Conservation (phyloP, 2,797 vertebrate species). For the Cossypha niveicapilla region DNA sequence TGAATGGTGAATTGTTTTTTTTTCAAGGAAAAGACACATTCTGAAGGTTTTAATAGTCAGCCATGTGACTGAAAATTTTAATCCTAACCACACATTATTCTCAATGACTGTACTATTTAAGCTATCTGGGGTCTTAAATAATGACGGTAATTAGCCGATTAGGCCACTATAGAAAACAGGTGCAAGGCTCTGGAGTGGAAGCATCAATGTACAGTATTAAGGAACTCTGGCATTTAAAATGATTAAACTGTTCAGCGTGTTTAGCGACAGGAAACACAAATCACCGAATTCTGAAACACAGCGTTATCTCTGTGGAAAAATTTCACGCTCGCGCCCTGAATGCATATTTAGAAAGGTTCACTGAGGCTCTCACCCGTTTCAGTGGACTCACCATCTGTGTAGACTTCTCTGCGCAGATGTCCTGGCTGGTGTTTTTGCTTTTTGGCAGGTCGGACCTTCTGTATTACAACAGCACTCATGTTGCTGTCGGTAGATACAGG, state of each 20-base stretch:
- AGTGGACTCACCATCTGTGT: constrained; percentile 87
- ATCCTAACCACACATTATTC: constrained; percentile 25
- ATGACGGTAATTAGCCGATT: constrained; percentile 45
- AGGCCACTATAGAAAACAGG: constrained; percentile 52
- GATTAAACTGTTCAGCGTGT: constrained; percentile 27
- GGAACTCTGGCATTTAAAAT: constrained; percentile 32
- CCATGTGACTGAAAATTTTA: background rate
- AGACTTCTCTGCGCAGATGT: constrained; percentile 90
- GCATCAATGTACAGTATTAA: constrained; percentile 22
- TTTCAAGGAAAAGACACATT: background rate
- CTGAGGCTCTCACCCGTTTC: constrained; percentile 11
- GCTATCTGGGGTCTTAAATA: constrained; percentile 56
- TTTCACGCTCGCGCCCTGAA: background rate
- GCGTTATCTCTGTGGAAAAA: constrained; percentile 4
- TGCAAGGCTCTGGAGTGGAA: constrained; percentile 40
- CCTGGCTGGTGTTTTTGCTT: constrained; percentile 92
- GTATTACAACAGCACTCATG: constrained; percentile 91
- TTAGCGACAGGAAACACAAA: constrained; percentile 35
- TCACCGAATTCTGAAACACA: constrained; percentile 32
- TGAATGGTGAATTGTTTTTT: constrained; percentile 5
- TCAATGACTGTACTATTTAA: constrained; percentile 19
- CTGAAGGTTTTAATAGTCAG: constrained; percentile 2
- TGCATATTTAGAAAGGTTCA: constrained; percentile 9
- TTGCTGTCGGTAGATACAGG: constrained; percentile 96
- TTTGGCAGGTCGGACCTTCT: constrained; percentile 90